Evolutionary conservation across 2,888 invertebrate genomes (phyloP), one percentile per base, ranked within the genome.

Genomic region (Rhagonycha fulva): DNA sequence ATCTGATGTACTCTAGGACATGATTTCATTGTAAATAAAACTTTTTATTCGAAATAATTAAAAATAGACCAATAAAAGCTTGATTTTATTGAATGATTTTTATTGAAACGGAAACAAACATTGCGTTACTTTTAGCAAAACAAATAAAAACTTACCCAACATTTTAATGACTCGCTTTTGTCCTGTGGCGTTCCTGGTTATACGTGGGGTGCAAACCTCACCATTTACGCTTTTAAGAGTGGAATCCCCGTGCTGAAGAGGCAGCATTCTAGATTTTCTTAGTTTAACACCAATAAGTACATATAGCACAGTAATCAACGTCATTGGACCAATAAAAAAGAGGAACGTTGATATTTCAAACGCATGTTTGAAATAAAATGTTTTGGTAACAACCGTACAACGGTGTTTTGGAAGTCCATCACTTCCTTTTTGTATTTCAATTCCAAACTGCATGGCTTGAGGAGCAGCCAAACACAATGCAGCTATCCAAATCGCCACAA

Each of bases 311-410:
- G 93, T 93, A 85, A 97, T 96, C 77, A 96, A 90, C 32, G 94
- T 94, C 95, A 97, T 96, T 2, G 96, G 97, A 63, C 94, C 92
- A 61, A 95, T 92, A 86, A 97, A 97, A 88, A 96, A 96, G 83
- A 96, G 88, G 84, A 94, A 92, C 82, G 93, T 93, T 12, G 96
- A 95, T 83, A 95, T 91, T 84, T 94, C 93, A 84, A 96, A 95
- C 79, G 93, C 92, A 88, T 94, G 93, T 76, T 92, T 91, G 69
- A 92, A 88, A 23, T 76, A 76, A 62, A 91, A 89, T 1, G 89
- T 87, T 73, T 87, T 84, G 11, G 89, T 89, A 79, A 91, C 89
- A 79, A 91, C 90, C 9, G 90, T 84, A 80, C 91, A 91, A 85
- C 79, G 74, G 77, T 79, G 82, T 14, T 82, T 82, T 32, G 85